Conservation (phyloP, 2,113 vertebrate species). For the Scomber scombrus region DNA sequence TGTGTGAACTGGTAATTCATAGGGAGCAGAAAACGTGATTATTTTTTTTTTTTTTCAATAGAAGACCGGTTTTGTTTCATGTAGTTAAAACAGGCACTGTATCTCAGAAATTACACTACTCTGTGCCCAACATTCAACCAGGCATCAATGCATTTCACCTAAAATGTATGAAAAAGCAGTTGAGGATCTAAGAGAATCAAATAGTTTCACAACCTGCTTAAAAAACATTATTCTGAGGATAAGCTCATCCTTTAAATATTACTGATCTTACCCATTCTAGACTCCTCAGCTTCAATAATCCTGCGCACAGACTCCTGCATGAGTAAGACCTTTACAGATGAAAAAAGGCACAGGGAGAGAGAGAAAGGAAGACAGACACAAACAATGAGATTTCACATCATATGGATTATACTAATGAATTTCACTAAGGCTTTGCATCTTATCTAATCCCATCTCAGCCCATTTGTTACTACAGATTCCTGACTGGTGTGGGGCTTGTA, state of each 20-base stretch:
- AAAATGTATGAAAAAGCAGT: background rate
- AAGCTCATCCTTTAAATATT: conserved; percentile 20
- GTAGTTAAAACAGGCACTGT: background rate
- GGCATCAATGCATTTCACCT: background rate
- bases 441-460: conserved; percentile 44
- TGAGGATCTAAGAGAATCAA: conserved; percentile 9
- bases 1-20: background rate
- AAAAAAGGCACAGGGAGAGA: conserved; percentile 6
- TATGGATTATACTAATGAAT: conserved; percentile 42
- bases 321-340: conserved; percentile 89
- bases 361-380: conserved; percentile 35
- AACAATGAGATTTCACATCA: conserved; percentile 34
- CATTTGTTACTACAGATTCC: background rate
- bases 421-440: conserved; percentile 29
- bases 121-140: background rate
- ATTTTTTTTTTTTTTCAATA: background rate
- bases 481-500: conserved; percentile 3
- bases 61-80: background rate
- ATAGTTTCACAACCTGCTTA: conserved; percentile 4
- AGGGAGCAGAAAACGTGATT: background rate
- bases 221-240: conserved; percentile 46
- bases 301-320: conserved; percentile 98
- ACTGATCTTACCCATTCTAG: conserved; percentile 91
- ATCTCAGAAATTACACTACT: background rate
- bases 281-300: conserved; percentile 96